Conservation (phyloP, 2,113 vertebrate species). For the Megaceryle maxima region DNA sequence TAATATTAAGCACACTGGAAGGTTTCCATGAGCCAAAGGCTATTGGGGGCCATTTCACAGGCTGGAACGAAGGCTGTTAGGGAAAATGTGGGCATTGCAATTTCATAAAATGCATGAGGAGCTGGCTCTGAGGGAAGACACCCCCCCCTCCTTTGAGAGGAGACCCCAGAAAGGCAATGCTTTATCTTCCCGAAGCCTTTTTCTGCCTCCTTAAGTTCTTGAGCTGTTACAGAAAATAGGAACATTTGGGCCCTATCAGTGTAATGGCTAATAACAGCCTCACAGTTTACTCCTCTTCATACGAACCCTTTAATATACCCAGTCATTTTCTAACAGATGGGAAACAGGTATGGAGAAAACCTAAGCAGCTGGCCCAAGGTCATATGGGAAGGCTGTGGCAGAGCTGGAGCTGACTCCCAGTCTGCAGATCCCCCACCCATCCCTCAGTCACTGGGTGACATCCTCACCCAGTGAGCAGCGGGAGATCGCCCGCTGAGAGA, state of each 20-base stretch:
- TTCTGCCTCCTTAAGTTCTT: slow-evolving; percentile 3
- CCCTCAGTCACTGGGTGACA: background rate
- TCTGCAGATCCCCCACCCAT: background rate
- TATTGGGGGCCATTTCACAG: background rate
- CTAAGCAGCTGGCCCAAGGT: slow-evolving; percentile 42
- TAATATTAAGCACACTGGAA: background rate
- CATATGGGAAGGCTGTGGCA: background rate
- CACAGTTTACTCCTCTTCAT: slow-evolving; percentile 19
- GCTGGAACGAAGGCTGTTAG: background rate
- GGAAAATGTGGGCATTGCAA: background rate
- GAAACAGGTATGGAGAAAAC: slow-evolving; percentile 7
- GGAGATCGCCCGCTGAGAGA: background rate
- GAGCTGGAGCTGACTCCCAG: background rate
- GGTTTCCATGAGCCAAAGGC: slow-evolving; percentile 12
- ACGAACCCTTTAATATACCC: background rate
- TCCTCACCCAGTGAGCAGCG: rapidly evolving
- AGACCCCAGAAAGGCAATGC: background rate
- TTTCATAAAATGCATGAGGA: background rate
- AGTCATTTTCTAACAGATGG: slow-evolving; percentile 42
- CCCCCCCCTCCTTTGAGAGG: background rate
- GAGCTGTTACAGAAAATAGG: slow-evolving; percentile 28
- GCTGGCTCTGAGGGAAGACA: background rate
- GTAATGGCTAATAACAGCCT: slow-evolving; percentile 16
- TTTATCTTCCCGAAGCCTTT: slow-evolving; percentile 5
- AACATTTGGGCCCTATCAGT: slow-evolving; percentile 26